Percentiles rank a stretch among this genome's conserved stretches.
These are phyloP conservation scores for Rosalia funebris DNA, from an alignment of 2,888 invertebrate species.

Conservation along the genomic window DNA sequence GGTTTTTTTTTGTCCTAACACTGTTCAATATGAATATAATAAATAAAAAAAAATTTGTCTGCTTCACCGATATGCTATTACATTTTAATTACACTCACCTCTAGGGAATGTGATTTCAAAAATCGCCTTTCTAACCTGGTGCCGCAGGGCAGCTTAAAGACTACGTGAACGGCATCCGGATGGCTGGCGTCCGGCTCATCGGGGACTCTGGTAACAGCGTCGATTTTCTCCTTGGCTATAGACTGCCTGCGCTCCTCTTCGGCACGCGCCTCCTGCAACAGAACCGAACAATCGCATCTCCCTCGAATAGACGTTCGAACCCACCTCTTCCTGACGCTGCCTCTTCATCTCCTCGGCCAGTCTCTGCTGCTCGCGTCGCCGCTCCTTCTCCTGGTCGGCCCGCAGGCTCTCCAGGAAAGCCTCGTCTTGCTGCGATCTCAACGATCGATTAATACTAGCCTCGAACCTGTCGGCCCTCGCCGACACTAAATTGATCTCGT, in stretches of 20 bases:
- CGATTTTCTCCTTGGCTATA: constrained; percentile 75
- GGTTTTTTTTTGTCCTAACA: no score
- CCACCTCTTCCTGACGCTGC: constrained; percentile 59
- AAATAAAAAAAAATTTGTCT: no score
- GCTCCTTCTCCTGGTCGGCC: constrained; percentile 95
- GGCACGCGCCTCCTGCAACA: constrained; percentile 59
- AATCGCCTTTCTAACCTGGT: constrained; percentile 89
- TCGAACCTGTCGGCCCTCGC: constrained; percentile 84
- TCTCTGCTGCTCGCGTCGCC: constrained; percentile 71
- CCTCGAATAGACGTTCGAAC: no score
- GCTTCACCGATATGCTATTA: no score
- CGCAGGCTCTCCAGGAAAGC: constrained; percentile 91
- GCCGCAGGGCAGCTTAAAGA: constrained; percentile 92
- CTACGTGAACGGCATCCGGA: constrained; percentile 80
- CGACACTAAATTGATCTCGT: constrained; percentile 86
- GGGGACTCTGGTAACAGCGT: constrained; percentile 74
- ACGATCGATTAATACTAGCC: constrained; percentile 68
- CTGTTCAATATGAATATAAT: no score
- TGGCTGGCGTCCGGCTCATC: constrained; percentile 79
- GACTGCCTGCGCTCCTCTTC: constrained; percentile 66
- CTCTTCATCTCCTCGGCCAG: constrained; percentile 67
- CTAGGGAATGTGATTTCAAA: constrained; percentile 79
- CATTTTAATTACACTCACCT: no score
- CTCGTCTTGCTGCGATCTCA: constrained; percentile 92
- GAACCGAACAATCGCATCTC: constrained; percentile 20